A percentile compares a stretch with the other conserved stretches of the same genome.
Conservation (phyloP, 2,797 vertebrate species). For the Avahi laniger region DNA sequence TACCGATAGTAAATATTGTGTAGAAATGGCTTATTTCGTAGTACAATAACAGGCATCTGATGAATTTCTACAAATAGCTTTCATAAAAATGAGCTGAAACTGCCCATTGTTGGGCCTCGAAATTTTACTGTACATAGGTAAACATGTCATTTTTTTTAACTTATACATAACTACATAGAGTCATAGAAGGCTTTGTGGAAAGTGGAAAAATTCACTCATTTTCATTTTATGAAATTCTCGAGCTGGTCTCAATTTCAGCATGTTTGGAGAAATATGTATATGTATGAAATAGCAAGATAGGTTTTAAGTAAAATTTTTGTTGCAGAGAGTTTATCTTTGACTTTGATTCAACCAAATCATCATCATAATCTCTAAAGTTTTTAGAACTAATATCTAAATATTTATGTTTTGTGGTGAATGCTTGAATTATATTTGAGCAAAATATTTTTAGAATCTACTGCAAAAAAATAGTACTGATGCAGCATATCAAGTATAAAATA, state of each 20-base stretch:
- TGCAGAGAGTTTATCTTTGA: background rate
- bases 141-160: background rate
- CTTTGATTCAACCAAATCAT: background rate
- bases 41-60: background rate
- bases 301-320: conserved; percentile 40
- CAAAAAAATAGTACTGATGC: background rate
- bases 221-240: conserved; percentile 4
- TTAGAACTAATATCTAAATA: conserved; percentile 8
- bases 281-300: background rate
- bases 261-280: background rate
- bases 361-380: background rate
- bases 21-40: background rate
- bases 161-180: background rate
- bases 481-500: background rate
- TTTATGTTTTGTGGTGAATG: background rate
- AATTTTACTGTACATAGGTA: background rate
- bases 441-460: background rate
- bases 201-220: background rate
- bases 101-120: background rate
- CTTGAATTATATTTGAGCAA: background rate
- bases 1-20: background rate
- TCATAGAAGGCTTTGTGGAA: background rate
- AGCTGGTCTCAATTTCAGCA: background rate
- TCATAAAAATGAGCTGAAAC: background rate
- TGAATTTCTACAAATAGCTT: background rate